Evolutionary conservation across 2,888 invertebrate species (phyloP).

Genomic region (Palloptera scutellata): DNA sequence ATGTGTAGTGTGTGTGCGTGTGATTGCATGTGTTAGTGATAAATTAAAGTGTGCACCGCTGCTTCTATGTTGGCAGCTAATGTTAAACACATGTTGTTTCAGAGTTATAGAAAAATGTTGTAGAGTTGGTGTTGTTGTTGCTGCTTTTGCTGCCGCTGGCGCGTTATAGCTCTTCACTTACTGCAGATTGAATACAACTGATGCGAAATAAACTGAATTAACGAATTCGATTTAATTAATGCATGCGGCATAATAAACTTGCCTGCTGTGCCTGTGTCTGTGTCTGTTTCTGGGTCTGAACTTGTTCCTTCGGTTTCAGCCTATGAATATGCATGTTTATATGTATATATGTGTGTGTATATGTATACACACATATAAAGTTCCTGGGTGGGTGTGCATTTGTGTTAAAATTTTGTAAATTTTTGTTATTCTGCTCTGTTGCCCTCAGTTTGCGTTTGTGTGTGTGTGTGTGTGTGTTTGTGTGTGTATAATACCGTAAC

Average conservation of each 20-base stretch:
- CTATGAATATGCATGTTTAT: neutral
- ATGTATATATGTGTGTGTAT: neutral
- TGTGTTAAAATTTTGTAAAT: neutral
- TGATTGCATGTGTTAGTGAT: neutral
- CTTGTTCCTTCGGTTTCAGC: no score
- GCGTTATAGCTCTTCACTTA: neutral
- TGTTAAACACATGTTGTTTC: no score
- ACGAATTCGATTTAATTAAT: no score
- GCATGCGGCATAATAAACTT: no score
- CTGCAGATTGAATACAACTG: no score
- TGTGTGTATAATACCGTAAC: neutral
- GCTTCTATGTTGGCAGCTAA: neutral
- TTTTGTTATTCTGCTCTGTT: neutral
- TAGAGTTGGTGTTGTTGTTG: constrained; percentile 1
- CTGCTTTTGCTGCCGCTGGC: constrained; percentile 1
- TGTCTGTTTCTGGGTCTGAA: no score
- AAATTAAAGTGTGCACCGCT: neutral
- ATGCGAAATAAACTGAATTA: no score
- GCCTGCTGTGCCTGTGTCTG: no score
- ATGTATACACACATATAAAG: neutral
- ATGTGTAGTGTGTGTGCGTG: constrained; percentile 8
- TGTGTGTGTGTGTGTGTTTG: neutral
- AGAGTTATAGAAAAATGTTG: no score
- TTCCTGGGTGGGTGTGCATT: neutral
- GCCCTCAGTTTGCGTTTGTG: neutral